These are phyloP conservation scores for Dilophus febrilis DNA, from an alignment of 2,888 invertebrate genomes.

Conservation along the genomic window DNA sequence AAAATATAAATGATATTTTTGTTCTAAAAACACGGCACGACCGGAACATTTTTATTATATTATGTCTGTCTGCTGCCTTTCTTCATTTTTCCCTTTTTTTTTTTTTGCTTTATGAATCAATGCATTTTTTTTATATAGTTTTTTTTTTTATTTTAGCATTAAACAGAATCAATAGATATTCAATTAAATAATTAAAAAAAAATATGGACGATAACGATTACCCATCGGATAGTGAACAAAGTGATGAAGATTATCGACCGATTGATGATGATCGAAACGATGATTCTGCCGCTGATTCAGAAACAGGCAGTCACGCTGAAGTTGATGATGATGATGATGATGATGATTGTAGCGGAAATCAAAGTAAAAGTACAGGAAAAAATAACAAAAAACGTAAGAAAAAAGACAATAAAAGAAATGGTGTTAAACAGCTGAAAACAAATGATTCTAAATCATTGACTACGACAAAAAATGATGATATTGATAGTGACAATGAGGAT, in stretches of 20 bases:
- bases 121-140: too few species aligned
- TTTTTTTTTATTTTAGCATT: too few species aligned
- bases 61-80: too few species aligned
- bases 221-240: slow-evolving; percentile 50
- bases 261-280: slow-evolving; percentile 31
- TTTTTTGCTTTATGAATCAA: too few species aligned
- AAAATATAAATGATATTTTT: too few species aligned
- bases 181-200: too few species aligned
- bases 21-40: too few species aligned
- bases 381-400: slow-evolving; percentile 12
- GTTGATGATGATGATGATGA: slow-evolving; percentile 47
- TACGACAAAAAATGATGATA: neutral
- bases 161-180: too few species aligned
- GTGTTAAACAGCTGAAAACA: slow-evolving; percentile 8
- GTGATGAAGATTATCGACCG: slow-evolving; percentile 64
- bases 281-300: slow-evolving; percentile 6
- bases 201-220: slow-evolving; percentile 30
- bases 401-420: slow-evolving; percentile 14
- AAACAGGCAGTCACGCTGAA: slow-evolving; percentile 31
- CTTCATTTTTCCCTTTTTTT: too few species aligned
- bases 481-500: slow-evolving; percentile 19
- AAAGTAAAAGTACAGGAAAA: slow-evolving; percentile 16
- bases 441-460: neutral
- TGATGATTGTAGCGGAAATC: slow-evolving; percentile 24
- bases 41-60: too few species aligned